Percentiles rank a stretch among this genome's conserved stretches.
These are phyloP conservation scores for Petrocephalus sullivani DNA, from an alignment of 2,797 vertebrate genomes.

Conservation along the genomic window DNA sequence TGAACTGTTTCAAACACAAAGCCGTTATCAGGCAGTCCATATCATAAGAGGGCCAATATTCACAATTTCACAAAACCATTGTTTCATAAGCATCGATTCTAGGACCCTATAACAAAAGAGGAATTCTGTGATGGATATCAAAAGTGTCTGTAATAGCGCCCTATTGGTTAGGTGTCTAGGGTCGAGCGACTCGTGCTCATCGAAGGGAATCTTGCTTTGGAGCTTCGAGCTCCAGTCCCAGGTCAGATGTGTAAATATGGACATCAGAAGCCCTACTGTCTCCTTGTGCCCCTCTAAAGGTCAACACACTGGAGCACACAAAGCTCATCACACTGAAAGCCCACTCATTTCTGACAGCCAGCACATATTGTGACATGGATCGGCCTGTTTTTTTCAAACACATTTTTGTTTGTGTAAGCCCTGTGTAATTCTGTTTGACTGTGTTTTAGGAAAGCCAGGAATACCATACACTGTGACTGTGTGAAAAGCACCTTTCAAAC, in stretches of 20 bases:
- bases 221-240: neutral
- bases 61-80: neutral
- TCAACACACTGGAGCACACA: neutral
- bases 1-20: neutral
- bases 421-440: neutral
- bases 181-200: neutral
- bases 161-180: neutral
- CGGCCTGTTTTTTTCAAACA: neutral
- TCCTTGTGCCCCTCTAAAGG: slow-evolving; percentile 2
- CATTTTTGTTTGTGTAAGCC: neutral
- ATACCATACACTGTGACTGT: neutral
- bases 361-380: neutral
- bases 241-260: neutral
- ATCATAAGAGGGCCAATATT: neutral
- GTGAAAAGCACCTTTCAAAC: slow-evolving; percentile 12
- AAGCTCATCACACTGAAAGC: neutral
- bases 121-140: neutral
- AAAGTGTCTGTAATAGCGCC: neutral
- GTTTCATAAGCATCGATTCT: neutral
- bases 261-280: neutral
- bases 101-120: neutral
- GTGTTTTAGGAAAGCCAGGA: neutral
- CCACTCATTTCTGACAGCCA: neutral
- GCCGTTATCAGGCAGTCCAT: neutral
- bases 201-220: neutral